Percentiles rank a stretch among this genome's conserved stretches.
phyloP scores from a whole-genome alignment of 2,113 vertebrate genomes.

The Anoplopoma fimbria region DNA sequence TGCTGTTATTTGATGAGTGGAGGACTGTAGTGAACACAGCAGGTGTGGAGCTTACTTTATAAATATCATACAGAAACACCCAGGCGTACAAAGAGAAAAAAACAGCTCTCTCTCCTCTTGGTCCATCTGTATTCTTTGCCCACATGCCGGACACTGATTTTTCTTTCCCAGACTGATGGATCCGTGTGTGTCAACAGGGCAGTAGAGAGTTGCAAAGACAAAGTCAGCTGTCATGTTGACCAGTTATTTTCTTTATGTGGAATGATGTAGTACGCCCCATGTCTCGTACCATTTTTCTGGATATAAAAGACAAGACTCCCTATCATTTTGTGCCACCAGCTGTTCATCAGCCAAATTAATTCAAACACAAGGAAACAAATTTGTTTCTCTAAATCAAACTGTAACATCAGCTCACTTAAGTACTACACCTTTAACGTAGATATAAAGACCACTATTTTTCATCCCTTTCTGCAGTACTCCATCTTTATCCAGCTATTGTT shows the following conservation, averaged over 20 bases:
- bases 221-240: slow-evolving; percentile 36
- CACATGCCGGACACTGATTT: not conserved
- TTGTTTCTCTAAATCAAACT: not conserved
- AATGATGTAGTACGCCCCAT: not conserved
- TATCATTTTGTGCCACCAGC: not conserved
- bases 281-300: not conserved
- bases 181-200: slow-evolving; percentile 17
- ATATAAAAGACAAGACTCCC: not conserved
- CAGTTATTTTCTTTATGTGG: slow-evolving; percentile 21
- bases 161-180: slow-evolving; percentile 36
- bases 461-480: not conserved
- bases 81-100: not conserved
- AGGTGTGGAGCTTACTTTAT: slow-evolving; percentile 43
- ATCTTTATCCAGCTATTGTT: slow-evolving; percentile 9
- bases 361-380: not conserved
- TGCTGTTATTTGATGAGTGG: not conserved
- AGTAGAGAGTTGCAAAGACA: slow-evolving; percentile 31
- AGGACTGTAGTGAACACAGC: slow-evolving; percentile 5
- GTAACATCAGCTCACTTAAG: not conserved
- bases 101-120: not conserved
- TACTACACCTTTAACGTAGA: not conserved
- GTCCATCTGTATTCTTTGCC: slow-evolving; percentile 26
- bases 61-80: slow-evolving; percentile 22
- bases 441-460: slow-evolving; percentile 3
- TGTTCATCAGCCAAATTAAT: not conserved